These are phyloP conservation scores for Conopomorpha cramerella DNA, from an alignment of 1,140 invertebrate species.

Conservation along the genomic window DNA sequence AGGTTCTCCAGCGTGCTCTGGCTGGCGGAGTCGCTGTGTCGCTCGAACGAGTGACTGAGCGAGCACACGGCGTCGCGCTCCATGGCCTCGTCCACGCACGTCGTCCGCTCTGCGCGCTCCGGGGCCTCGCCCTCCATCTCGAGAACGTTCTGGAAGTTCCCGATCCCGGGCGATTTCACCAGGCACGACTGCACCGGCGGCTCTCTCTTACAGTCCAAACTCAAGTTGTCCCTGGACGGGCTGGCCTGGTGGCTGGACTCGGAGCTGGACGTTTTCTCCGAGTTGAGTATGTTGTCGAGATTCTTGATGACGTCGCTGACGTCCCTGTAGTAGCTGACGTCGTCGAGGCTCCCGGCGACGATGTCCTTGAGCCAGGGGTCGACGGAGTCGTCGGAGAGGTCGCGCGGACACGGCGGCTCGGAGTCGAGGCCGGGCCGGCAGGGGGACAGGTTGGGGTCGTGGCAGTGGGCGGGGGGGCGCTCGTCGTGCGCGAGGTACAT, in stretches of 20 bases:
- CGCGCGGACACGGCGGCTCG: too few relatives aligned
- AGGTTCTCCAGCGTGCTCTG: conserved; percentile 46
- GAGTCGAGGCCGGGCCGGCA: conserved; percentile 19
- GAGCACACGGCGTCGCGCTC: conserved; percentile 42
- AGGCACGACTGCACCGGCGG: conserved; percentile 42
- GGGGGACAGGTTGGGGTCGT: conserved; percentile 32
- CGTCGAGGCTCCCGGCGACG: conserved; percentile 55
- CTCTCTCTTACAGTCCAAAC: conserved; percentile 47
- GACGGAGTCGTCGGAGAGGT: conserved; percentile 40
- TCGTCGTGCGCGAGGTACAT: conserved; percentile 45
- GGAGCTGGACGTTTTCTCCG: conserved; percentile 65
- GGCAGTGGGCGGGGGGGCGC: conserved; percentile 33
- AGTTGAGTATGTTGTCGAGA: conserved; percentile 66
- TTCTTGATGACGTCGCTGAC: conserved; percentile 69
- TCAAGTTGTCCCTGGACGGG: conserved; percentile 49
- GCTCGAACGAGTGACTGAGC: conserved; percentile 48
- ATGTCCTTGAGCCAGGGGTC: conserved; percentile 65
- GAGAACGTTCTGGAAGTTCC: conserved; percentile 45
- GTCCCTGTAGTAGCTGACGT: conserved; percentile 63
- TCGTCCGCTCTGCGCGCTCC: conserved; percentile 11
- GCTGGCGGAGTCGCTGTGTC: conserved; percentile 40
- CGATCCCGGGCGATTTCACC: conserved; percentile 49
- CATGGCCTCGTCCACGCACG: conserved; percentile 28
- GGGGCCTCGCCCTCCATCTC: conserved; percentile 26
- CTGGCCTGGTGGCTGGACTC: conserved; percentile 63